A percentile compares a stretch with the other conserved stretches of the same genome.
Conservation (phyloP, 2,113 vertebrate genomes). For the Turdus rufiventris region DNA sequence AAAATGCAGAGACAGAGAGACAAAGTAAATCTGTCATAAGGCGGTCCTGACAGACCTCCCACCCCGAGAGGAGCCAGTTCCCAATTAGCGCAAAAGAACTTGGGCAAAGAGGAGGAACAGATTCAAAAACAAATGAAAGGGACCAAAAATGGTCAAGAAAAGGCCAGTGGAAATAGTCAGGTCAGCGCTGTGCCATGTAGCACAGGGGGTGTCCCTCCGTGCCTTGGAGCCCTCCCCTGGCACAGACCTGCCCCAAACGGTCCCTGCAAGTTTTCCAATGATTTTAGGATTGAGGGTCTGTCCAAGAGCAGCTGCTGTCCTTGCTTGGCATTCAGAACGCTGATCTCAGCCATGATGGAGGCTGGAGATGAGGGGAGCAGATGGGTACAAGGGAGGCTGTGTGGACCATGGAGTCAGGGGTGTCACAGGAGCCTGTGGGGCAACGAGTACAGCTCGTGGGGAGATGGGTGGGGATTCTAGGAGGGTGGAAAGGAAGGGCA, state of each 20-base stretch:
- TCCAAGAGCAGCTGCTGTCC: not conserved
- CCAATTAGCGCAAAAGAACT: slow-evolving; percentile 60
- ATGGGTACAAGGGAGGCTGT: fast-evolving
- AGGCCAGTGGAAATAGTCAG: slow-evolving; percentile 60
- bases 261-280: not conserved
- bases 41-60: slow-evolving; percentile 63
- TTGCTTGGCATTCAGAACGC: not conserved
- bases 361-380: not conserved
- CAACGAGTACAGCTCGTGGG: not conserved
- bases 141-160: slow-evolving; percentile 68
- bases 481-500: not conserved
- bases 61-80: slow-evolving; percentile 63
- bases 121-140: slow-evolving; percentile 66
- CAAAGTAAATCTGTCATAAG: slow-evolving; percentile 66
- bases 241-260: fast-evolving
- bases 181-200: slow-evolving; percentile 32
- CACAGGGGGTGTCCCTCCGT: not conserved
- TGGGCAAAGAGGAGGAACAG: slow-evolving; percentile 57
- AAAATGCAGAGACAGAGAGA: slow-evolving; percentile 58
- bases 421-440: not conserved
- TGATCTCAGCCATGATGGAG: not conserved
- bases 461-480: fast-evolving
- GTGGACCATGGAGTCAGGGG: fast-evolving
- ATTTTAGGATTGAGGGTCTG: fast-evolving
- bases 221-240: not conserved